phyloP scores from a whole-genome alignment of 1,140 invertebrate species.

The Diorhabda elongata region DNA sequence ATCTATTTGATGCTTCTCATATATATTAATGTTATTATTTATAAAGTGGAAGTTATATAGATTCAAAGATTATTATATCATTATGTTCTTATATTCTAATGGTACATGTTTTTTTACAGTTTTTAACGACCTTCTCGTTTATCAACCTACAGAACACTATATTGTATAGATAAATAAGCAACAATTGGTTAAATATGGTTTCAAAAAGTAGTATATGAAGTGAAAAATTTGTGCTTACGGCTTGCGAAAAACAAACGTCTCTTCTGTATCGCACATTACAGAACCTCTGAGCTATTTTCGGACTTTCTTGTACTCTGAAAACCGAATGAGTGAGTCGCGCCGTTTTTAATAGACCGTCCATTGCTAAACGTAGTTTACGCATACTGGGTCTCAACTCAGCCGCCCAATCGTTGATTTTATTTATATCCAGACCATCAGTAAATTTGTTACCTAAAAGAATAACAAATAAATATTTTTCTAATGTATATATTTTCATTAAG shows the following conservation, averaged over 20 bases:
- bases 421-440: slow-evolving; percentile 66
- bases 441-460: slow-evolving; percentile 59
- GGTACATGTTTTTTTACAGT: too few species aligned
- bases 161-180: too few species aligned
- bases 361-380: slow-evolving; percentile 74
- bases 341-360: slow-evolving; percentile 77
- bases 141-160: too few species aligned
- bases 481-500: slow-evolving; percentile 1
- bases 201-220: too few species aligned
- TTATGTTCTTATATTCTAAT: too few species aligned
- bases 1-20: too few species aligned
- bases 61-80: too few species aligned
- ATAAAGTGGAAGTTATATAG: too few species aligned
- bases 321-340: slow-evolving; percentile 83
- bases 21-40: too few species aligned
- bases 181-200: too few species aligned
- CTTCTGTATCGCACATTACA: slow-evolving; percentile 60
- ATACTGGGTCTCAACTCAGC: slow-evolving; percentile 73
- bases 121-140: too few species aligned
- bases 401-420: slow-evolving; percentile 67
- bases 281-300: slow-evolving; percentile 52
- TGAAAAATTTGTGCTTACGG: slow-evolving; percentile 57
- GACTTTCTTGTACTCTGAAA: slow-evolving; percentile 75
- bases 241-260: slow-evolving; percentile 90
- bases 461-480: background rate